Conservation (phyloP, 2,888 invertebrate species). For the Tigriopus californicus region DNA sequence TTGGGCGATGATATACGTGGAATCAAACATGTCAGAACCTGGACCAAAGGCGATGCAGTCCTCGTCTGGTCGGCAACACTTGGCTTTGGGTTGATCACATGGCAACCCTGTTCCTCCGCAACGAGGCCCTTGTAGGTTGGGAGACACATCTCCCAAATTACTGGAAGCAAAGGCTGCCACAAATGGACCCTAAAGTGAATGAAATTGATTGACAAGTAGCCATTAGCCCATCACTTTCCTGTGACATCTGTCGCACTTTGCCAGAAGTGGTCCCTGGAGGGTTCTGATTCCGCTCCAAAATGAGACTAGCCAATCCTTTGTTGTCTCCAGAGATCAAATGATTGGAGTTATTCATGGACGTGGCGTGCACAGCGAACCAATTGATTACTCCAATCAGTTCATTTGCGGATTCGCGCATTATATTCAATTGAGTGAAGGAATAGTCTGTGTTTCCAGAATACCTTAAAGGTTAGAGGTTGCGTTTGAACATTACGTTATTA, state of each 20-base stretch:
- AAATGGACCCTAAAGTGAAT: conserved; percentile 58
- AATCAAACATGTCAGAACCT: conserved; percentile 73
- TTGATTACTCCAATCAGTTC: conserved; percentile 58
- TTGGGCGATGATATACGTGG: conserved; percentile 67
- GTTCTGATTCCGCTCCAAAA: conserved; percentile 63
- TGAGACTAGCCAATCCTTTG: conserved; percentile 63
- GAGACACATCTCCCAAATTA: conserved; percentile 82
- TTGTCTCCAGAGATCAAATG: conserved; percentile 70
- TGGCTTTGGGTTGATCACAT: conserved; percentile 52
- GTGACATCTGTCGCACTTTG: conserved; percentile 46
- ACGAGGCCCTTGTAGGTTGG: conserved; percentile 64
- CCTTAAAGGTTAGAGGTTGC: conserved; percentile 28
- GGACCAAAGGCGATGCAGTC: conserved; percentile 73
- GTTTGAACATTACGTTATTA: too few relatives aligned
- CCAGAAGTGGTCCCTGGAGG: conserved; percentile 31
- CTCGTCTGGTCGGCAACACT: conserved; percentile 45
- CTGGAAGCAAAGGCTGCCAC: conserved; percentile 79
- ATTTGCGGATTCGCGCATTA: conserved; percentile 36
- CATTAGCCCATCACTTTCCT: too few relatives aligned
- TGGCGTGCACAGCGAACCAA: conserved; percentile 87
- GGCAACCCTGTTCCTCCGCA: conserved; percentile 51
- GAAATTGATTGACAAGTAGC: too few relatives aligned
- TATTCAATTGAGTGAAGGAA: conserved; percentile 55
- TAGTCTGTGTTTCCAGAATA: conserved; percentile 60
- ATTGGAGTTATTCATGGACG: conserved; percentile 90